A percentile compares a stretch with the other conserved stretches of the same genome.
Evolutionary conservation across 64 coral and sea anemone species (phyloP).

Genomic region (Pachyseris speciosa): DNA sequence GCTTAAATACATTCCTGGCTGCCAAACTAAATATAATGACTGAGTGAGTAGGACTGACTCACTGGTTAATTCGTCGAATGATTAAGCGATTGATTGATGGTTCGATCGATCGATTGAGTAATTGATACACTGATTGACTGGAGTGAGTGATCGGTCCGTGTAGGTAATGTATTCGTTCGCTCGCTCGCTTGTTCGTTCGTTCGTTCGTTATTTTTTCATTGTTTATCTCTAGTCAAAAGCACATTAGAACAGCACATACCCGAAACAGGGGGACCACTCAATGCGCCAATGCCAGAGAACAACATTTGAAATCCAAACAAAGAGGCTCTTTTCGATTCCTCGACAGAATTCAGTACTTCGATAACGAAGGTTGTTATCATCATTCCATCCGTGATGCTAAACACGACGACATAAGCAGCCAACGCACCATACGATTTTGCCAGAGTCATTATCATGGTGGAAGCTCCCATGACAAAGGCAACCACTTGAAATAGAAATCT

Average conservation of each 20-base stretch:
- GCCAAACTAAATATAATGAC: too few species aligned
- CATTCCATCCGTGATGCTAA: conserved; percentile 22
- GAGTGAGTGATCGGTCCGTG: too few species aligned
- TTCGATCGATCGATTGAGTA: too few species aligned
- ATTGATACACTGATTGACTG: too few species aligned
- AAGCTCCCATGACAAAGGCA: conserved; percentile 6
- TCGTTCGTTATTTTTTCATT: too few species aligned
- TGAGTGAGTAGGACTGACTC: too few species aligned
- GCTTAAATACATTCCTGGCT: too few species aligned
- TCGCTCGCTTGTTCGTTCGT: too few species aligned
- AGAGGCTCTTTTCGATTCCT: background rate
- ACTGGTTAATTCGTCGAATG: too few species aligned
- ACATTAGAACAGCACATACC: background rate
- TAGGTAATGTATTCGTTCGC: too few species aligned
- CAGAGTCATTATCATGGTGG: background rate
- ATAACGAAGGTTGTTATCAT: conserved; percentile 8
- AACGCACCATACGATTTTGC: conserved; percentile 8
- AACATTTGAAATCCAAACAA: background rate
- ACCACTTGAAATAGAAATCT: background rate
- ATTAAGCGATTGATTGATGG: too few species aligned
- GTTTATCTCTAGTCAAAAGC: background rate
- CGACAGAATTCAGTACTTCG: background rate
- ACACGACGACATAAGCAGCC: conserved; percentile 16
- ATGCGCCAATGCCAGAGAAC: background rate
- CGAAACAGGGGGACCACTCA: background rate